Evolutionary conservation across 1,140 invertebrate genomes (phyloP).

Genomic region (Cyphomyrmex costatus): DNA sequence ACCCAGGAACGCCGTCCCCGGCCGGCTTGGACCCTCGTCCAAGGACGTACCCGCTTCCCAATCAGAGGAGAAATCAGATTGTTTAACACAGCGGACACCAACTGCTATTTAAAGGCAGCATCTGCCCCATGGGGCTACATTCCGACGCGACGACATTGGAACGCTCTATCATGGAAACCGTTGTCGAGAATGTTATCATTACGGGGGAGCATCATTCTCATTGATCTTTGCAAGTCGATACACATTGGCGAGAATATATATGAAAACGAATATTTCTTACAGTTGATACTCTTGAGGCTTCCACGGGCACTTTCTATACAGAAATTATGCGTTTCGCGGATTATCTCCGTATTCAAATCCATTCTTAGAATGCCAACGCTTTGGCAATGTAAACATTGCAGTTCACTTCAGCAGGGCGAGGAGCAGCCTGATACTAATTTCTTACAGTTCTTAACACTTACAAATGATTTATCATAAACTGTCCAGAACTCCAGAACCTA

Average conservation of each 20-base stretch:
- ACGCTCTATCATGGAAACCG: constrained; percentile 24
- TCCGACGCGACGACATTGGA: constrained; percentile 60
- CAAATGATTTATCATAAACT: no score
- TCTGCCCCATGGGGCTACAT: constrained; percentile 75
- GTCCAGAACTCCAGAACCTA: no score
- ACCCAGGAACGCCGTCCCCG: constrained; percentile 60
- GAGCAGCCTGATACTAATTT: no score
- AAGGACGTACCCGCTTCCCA: constrained; percentile 77
- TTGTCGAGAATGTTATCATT: constrained; percentile 7
- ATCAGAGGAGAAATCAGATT: constrained; percentile 85
- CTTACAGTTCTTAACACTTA: background rate
- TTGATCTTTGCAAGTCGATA: background rate
- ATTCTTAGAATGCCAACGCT: no score
- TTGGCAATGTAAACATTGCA: no score
- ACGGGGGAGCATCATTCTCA: background rate
- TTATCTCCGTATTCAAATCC: no score
- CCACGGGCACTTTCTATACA: no score
- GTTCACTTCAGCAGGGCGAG: no score
- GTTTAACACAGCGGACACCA: constrained; percentile 84
- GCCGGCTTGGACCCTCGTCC: constrained; percentile 61
- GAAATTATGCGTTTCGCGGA: no score
- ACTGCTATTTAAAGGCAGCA: constrained; percentile 84
- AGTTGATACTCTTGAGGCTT: no score
- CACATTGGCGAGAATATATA: constrained; percentile 1
- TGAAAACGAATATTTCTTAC: constrained; percentile 7